Conservation (phyloP, 2,113 vertebrate species). For the Rhagologus leucostigma region DNA sequence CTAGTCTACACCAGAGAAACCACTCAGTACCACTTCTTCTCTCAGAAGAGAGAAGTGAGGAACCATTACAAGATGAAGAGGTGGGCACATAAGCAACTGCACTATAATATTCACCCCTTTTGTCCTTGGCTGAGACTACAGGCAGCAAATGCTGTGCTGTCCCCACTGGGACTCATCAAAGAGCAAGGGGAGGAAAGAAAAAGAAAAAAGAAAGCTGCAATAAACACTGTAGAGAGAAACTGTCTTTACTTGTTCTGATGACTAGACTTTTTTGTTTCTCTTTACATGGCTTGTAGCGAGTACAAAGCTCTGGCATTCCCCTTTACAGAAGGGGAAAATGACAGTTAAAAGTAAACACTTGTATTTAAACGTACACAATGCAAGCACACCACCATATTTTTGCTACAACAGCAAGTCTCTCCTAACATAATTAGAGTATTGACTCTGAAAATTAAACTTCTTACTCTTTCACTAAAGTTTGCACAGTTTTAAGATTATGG, state of each 20-base stretch:
- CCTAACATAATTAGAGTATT: not conserved
- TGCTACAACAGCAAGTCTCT: not conserved
- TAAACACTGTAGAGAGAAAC: not conserved
- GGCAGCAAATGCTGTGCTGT: not conserved
- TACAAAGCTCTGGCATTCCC: not conserved
- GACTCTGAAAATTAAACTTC: not conserved
- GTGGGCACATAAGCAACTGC: not conserved
- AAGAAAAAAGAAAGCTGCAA: not conserved
- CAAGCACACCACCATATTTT: not conserved
- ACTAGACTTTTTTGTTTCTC: not conserved
- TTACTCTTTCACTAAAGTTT: not conserved
- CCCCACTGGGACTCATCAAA: not conserved
- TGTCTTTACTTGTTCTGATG: slow-evolving; percentile 9
- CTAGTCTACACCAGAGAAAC: not conserved
- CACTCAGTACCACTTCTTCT: too few relatives aligned
- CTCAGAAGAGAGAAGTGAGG: not conserved
- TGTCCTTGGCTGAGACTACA: not conserved
- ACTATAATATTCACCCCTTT: not conserved
- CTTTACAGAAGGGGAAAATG: not conserved
- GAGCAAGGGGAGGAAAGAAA: not conserved
- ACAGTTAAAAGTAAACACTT: slow-evolving; percentile 20
- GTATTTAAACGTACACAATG: not conserved
- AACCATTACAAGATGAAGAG: not conserved
- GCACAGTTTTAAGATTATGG: not conserved
- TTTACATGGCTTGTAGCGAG: not conserved